These are phyloP conservation scores for Hypocryptadius cinnamomeus DNA, from an alignment of 2,113 vertebrate species.

Conservation along the genomic window DNA sequence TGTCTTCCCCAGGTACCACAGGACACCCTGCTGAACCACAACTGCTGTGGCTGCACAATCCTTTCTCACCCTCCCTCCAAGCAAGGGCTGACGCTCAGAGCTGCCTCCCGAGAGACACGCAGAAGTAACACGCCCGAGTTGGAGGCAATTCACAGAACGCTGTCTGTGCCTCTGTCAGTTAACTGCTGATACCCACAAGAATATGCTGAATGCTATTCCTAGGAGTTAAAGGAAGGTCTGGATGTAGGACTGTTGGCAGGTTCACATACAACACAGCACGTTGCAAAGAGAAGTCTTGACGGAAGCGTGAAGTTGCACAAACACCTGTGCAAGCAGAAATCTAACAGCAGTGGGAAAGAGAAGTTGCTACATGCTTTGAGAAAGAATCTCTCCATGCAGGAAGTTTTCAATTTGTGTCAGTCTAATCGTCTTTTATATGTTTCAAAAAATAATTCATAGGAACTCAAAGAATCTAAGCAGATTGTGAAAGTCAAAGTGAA, in stretches of 20 bases:
- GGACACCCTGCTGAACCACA: background rate
- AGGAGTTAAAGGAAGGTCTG: background rate
- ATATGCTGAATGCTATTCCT: background rate
- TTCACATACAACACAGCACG: background rate
- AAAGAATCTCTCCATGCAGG: background rate
- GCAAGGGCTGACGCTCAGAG: background rate
- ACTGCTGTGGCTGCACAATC: background rate
- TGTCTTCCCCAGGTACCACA: background rate
- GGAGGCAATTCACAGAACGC: background rate
- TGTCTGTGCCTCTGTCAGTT: background rate
- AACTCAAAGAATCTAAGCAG: background rate
- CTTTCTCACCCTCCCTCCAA: background rate
- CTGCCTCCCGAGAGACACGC: background rate
- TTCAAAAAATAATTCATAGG: background rate
- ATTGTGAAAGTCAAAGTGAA: background rate
- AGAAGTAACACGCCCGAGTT: rapidly evolving
- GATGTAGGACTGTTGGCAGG: background rate
- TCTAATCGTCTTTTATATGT: background rate
- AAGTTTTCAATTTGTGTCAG: background rate
- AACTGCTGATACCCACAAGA: background rate
- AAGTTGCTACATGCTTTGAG: background rate
- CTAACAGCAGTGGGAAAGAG: background rate
- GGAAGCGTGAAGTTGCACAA: background rate
- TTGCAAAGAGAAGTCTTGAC: background rate
- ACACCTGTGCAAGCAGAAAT: background rate